phyloP scores from a whole-genome alignment of 2,113 vertebrate species.

The Oophaga pumilio region DNA sequence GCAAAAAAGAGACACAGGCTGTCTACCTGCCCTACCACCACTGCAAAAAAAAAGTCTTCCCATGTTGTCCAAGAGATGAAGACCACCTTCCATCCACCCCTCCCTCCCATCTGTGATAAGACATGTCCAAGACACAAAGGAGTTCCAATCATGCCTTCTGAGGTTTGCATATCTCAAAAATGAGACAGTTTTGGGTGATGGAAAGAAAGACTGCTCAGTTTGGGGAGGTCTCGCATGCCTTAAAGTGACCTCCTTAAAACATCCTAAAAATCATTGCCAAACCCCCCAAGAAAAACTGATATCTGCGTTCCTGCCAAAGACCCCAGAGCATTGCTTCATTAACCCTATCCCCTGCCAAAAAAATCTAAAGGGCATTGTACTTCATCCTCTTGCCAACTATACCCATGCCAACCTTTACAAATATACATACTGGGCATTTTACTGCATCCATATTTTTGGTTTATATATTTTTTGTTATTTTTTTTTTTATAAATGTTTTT shows the following conservation, averaged over 20 bases:
- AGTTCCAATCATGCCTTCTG: slow-evolving; percentile 2
- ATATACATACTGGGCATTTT: slow-evolving; percentile 5
- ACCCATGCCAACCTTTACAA: not conserved
- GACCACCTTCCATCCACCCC: not conserved
- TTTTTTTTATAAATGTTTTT: not conserved
- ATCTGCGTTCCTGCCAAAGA: slow-evolving; percentile 56
- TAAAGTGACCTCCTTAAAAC: slow-evolving; percentile 54
- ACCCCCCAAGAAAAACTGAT: slow-evolving; percentile 21
- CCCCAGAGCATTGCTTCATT: slow-evolving; percentile 49
- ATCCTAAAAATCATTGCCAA: slow-evolving; percentile 33
- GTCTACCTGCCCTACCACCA: slow-evolving; percentile 5
- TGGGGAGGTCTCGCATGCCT: slow-evolving; percentile 57
- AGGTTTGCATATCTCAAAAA: not conserved
- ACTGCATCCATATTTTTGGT: not conserved
- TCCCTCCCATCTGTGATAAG: not conserved
- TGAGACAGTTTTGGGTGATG: slow-evolving; percentile 10
- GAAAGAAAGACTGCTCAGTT: slow-evolving; percentile 31
- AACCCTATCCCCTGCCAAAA: slow-evolving; percentile 38
- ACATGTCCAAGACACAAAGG: slow-evolving; percentile 7
- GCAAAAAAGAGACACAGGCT: slow-evolving; percentile 15
- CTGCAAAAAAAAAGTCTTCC: slow-evolving; percentile 39
- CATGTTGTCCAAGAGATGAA: slow-evolving; percentile 10
- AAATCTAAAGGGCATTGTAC: slow-evolving; percentile 42
- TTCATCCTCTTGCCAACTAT: slow-evolving; percentile 11
- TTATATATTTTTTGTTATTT: not conserved